Percentiles rank a stretch among this genome's conserved stretches.
Evolutionary conservation across 2,113 vertebrate species (phyloP).

Genomic region (Trachemys scripta): DNA sequence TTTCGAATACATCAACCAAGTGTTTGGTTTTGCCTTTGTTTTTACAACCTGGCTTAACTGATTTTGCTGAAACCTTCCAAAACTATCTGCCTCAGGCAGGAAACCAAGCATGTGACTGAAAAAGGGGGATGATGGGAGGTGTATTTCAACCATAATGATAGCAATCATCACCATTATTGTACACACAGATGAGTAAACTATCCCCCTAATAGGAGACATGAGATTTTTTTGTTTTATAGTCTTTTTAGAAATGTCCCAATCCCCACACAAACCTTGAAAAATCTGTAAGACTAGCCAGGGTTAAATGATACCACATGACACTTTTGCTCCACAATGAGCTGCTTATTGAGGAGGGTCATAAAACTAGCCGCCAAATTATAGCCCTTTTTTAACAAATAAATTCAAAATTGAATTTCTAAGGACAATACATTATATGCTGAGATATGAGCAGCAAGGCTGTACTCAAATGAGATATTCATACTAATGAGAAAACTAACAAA

Average conservation of each 20-base stretch:
- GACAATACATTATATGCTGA: not conserved
- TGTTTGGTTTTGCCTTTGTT: not conserved
- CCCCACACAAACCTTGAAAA: not conserved
- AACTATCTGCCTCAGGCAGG: not conserved
- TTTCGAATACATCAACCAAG: not conserved
- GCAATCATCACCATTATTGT: not conserved
- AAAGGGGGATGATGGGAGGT: not conserved
- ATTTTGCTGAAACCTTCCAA: not conserved
- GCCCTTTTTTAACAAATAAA: too few species aligned
- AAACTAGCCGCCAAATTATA: too few species aligned
- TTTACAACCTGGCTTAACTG: accelerated
- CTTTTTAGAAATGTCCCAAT: not conserved
- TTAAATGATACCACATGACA: not conserved
- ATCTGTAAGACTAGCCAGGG: accelerated
- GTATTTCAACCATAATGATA: not conserved
- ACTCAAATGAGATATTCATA: not conserved
- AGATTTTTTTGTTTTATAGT: not conserved
- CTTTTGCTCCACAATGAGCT: not conserved
- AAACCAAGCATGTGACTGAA: not conserved
- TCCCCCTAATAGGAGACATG: not conserved
- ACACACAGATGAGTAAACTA: not conserved
- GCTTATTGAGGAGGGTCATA: not conserved
- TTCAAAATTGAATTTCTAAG: not conserved
- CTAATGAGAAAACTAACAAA: not conserved
- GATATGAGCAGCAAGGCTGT: not conserved